Conservation (phyloP, 1,140 invertebrate species). For the Lutraria rhynchaena region DNA sequence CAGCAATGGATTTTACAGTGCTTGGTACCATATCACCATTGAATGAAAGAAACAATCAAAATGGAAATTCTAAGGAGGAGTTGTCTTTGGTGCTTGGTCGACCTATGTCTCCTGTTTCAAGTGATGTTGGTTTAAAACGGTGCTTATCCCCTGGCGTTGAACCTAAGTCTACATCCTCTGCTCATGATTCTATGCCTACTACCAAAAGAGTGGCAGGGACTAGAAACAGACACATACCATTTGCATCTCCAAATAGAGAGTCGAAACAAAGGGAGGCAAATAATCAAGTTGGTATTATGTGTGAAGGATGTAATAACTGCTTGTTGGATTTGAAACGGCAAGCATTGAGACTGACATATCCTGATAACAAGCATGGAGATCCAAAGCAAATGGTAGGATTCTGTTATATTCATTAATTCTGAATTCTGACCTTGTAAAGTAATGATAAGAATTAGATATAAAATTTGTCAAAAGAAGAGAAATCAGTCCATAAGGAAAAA, state of each 20-base stretch:
- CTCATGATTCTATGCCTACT: conserved; percentile 11
- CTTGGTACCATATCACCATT: conserved; percentile 53
- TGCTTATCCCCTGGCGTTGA: conserved; percentile 18
- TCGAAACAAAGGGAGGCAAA: conserved; percentile 29
- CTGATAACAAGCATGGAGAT: conserved; percentile 14
- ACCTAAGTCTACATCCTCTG: neutral
- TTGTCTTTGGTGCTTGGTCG: conserved; percentile 46
- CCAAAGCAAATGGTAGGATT: conserved; percentile 36
- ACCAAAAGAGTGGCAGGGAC: conserved; percentile 31
- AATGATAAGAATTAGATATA: too few species aligned
- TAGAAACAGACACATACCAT: conserved; percentile 1
- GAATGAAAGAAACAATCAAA: conserved; percentile 10
- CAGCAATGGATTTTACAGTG: conserved; percentile 48
- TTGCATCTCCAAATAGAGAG: conserved; percentile 23
- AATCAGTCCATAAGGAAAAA: too few species aligned
- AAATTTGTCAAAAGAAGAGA: too few species aligned
- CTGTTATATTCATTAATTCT: too few species aligned
- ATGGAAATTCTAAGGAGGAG: conserved; percentile 22
- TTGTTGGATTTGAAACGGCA: conserved; percentile 60
- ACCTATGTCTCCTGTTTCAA: conserved; percentile 11
- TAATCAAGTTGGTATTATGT: conserved; percentile 46
- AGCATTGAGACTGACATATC: conserved; percentile 49
- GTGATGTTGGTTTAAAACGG: conserved; percentile 26
- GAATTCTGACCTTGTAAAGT: too few species aligned
- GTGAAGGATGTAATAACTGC: conserved; percentile 60